Conservation (phyloP, 2,888 invertebrate genomes). For the Amitus sp. region DNA sequence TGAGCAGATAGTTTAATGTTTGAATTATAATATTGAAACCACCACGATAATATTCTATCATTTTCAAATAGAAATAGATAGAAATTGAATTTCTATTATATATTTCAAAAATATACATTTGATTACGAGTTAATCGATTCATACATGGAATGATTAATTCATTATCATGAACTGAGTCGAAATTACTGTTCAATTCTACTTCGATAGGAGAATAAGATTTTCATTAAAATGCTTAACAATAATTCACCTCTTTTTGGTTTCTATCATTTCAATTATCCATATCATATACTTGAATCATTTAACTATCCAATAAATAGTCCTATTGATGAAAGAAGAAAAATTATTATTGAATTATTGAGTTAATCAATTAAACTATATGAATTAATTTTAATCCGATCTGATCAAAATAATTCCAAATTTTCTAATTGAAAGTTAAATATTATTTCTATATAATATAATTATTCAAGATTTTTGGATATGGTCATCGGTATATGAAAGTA, state of each 20-base stretch:
- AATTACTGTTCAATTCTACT: too few species aligned
- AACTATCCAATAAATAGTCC: slow-evolving; percentile 57
- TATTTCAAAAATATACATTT: too few species aligned
- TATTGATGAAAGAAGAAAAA: slow-evolving; percentile 68
- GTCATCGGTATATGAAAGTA: slow-evolving; percentile 77
- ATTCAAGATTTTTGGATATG: slow-evolving; percentile 57
- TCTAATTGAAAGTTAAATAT: slow-evolving; percentile 80
- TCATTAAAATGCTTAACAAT: slow-evolving; percentile 75
- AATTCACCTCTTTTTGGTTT: slow-evolving; percentile 71
- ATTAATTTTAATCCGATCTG: slow-evolving; percentile 66
- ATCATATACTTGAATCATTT: slow-evolving; percentile 33
- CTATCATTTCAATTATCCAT: slow-evolving; percentile 1
- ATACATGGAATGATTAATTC: too few species aligned
- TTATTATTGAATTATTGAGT: slow-evolving; percentile 63
- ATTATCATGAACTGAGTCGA: slow-evolving; percentile 66
- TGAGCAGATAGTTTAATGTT: slow-evolving; percentile 53
- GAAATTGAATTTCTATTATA: too few species aligned
- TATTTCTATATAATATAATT: slow-evolving; percentile 77
- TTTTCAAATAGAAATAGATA: slow-evolving; percentile 66
- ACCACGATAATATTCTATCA: slow-evolving; percentile 20
- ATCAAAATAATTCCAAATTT: slow-evolving; percentile 69
- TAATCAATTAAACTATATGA: slow-evolving; percentile 44
- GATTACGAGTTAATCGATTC: too few species aligned
- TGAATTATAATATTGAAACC: slow-evolving; percentile 35
- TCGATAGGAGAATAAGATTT: too few species aligned